phyloP scores from a whole-genome alignment of 2,113 vertebrate species.

The Serilophus lunatus region DNA sequence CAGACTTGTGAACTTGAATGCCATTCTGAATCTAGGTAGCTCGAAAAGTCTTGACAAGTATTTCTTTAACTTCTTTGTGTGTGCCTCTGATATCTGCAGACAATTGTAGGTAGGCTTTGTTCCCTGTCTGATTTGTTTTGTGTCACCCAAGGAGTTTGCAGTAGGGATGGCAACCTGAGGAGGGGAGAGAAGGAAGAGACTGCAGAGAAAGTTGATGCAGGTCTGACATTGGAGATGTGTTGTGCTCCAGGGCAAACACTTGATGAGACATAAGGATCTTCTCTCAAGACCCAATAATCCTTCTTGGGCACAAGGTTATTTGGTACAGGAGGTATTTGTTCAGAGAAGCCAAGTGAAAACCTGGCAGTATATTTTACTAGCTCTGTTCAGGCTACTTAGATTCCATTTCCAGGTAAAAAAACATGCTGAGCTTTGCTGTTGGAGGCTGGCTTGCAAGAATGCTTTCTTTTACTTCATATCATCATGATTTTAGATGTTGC shows the following conservation, averaged over 20 bases:
- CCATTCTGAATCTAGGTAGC: neutral
- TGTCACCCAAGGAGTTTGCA: neutral
- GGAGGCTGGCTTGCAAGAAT: neutral
- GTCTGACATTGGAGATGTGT: neutral
- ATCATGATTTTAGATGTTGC: neutral
- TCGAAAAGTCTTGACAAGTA: neutral
- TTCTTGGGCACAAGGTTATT: neutral
- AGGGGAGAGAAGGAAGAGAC: neutral
- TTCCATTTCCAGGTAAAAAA: neutral
- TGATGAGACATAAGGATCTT: neutral
- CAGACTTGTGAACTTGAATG: neutral
- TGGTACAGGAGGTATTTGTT: neutral
- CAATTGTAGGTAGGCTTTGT: neutral
- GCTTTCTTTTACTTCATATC: neutral
- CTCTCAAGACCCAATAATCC: neutral
- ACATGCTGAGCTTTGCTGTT: neutral
- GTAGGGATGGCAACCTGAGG: neutral
- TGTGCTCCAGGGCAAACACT: neutral
- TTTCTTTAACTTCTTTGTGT: neutral
- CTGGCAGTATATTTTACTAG: neutral
- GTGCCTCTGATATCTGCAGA: neutral
- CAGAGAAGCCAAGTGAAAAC: neutral
- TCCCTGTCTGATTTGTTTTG: neutral
- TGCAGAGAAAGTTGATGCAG: neutral
- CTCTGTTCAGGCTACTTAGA: neutral